Conservation (phyloP, 2,888 invertebrate genomes). For the Drosophila pegasa region DNA sequence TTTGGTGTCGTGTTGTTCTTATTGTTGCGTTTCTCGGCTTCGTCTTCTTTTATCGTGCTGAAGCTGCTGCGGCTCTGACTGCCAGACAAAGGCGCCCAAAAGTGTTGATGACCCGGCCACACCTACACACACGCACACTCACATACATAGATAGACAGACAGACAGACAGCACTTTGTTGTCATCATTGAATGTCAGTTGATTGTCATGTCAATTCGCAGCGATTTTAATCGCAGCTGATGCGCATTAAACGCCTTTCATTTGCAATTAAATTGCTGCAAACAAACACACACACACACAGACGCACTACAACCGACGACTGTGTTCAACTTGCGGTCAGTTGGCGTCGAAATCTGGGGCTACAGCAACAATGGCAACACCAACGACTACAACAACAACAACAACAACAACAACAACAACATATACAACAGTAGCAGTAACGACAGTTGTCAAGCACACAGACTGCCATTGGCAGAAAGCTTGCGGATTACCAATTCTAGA, state of each 20-base stretch:
- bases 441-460: slow-evolving; percentile 53
- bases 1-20: slow-evolving; percentile 23
- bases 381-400: slow-evolving; percentile 1
- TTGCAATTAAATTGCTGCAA: slow-evolving; percentile 75
- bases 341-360: slow-evolving; percentile 59
- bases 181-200: slow-evolving; percentile 68
- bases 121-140: slow-evolving; percentile 17
- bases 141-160: slow-evolving; percentile 2
- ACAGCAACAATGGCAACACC: slow-evolving; percentile 4
- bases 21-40: slow-evolving; percentile 11
- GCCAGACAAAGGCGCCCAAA: slow-evolving; percentile 63
- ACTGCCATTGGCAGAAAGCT: slow-evolving; percentile 68
- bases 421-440: slow-evolving; percentile 9
- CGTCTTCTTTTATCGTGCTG: slow-evolving; percentile 1
- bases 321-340: slow-evolving; percentile 70
- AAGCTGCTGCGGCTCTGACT: background rate
- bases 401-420: slow-evolving; percentile 3
- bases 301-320: slow-evolving; percentile 6
- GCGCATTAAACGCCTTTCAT: slow-evolving; percentile 77
- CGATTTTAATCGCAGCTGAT: slow-evolving; percentile 73
- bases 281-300: slow-evolving; percentile 23
- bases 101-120: slow-evolving; percentile 69
- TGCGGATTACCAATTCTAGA: slow-evolving; percentile 80
- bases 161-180: slow-evolving; percentile 57
- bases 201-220: slow-evolving; percentile 73